Percentiles rank a stretch among this genome's conserved stretches.
phyloP scores from a whole-genome alignment of 2,888 invertebrate species.

The Melieria picta region DNA sequence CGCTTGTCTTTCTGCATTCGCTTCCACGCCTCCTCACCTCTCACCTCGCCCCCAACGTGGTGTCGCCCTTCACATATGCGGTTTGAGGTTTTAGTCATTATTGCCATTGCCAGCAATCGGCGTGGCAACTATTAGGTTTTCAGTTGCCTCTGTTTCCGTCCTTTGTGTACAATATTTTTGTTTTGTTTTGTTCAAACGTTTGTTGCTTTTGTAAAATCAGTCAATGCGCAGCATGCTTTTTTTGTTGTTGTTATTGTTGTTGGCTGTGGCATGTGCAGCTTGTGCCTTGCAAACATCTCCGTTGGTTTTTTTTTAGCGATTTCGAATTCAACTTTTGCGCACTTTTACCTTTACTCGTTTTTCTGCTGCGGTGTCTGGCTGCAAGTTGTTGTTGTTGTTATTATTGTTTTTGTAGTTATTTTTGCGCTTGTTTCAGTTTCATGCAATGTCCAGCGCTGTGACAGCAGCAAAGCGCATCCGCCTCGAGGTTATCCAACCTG shows the following conservation, averaged over 20 bases:
- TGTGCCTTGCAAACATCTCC: neutral
- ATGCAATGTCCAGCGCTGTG: neutral
- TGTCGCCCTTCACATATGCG: conserved; percentile 12
- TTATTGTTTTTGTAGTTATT: neutral
- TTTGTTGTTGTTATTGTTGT: too few relatives aligned
- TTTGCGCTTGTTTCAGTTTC: too few relatives aligned
- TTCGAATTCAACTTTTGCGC: conserved; percentile 1
- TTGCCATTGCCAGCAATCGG: neutral
- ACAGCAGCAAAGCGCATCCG: conserved; percentile 21
- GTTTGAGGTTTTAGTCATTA: conserved; percentile 6
- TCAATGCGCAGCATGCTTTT: too few relatives aligned
- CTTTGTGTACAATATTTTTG: too few relatives aligned
- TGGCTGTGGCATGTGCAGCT: conserved; percentile 2
- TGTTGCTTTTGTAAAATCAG: neutral
- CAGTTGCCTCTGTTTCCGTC: neutral
- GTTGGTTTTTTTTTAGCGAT: conserved; percentile 8
- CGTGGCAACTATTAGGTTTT: neutral
- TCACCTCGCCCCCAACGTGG: neutral
- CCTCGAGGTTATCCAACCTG: conserved; percentile 42
- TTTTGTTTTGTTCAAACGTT: neutral
- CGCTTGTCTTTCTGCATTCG: conserved; percentile 1
- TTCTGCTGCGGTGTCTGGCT: conserved; percentile 14
- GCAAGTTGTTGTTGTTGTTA: conserved; percentile 19
- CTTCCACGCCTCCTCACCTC: neutral
- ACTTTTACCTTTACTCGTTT: conserved; percentile 3